Evolutionary conservation across 2,888 invertebrate genomes (phyloP), one percentile per base, ranked within the genome.

Genomic region (Sarcophaga carnaria): DNA sequence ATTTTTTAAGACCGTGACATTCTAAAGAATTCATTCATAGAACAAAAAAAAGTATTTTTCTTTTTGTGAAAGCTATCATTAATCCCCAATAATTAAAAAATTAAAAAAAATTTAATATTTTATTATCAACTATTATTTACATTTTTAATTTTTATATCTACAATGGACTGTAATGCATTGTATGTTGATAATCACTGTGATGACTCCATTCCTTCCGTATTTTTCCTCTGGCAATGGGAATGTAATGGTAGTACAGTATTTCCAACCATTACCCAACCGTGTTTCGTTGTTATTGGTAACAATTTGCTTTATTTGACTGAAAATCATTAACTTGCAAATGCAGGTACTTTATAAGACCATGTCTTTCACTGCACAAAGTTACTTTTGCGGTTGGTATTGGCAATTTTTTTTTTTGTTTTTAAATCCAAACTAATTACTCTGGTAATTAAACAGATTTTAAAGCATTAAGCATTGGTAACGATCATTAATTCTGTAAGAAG

Each of bases 371-470:
- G 54, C 62, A 20, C 62, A 20, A 60, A 47, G 5, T 12, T 67
- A 22, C 25, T 45, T 67, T 17, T 66, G 71, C 45, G 76, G 71
- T 80, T 77, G 83, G 59, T 66, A 78, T 83, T 83, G 71, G 77
- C 37, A 66, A 12, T 66, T 77, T 76, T 27, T 27, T 37, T 37
- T 37, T 37, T 37, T 37, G 0, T 10, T 12, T 49, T 67, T 76
- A 49, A 77, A 78, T 72, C 71, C 77, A 60, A 60, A 77, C 66
- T 77, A 77, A 83, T 83, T 83, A 71, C 71, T 25, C 47, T 66
- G 54, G 71, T 82, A 82, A 76, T 82, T 82, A 71, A 72, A 72
- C 27, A 60, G 49, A 83, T 83, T 72, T 83, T 77, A 27, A 59
- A 67, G 62, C 49, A 49, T 54, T 54, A 54, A 54, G 14, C 12